Base-by-base conservation (phyloP, 1,140 invertebrate genomes). In the Physella acuta region DNA sequence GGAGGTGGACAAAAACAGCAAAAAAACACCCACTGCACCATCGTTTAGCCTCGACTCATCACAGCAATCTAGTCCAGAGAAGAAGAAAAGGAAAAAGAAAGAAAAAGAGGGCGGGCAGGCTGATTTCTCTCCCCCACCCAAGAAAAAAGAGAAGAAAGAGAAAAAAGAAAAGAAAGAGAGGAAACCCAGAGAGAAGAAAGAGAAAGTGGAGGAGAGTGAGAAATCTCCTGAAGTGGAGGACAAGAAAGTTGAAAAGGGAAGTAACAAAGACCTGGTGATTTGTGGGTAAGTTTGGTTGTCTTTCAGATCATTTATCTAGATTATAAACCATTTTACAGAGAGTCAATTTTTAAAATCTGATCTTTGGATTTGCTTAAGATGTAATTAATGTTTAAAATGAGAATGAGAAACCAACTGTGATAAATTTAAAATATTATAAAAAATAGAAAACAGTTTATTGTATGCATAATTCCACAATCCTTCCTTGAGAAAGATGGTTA, bases 241-340 rank as follows among this genome's bases (percentile, higher is more conserved):
- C 20, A 49, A 56, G 51, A 37, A 56, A 26, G 49, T 2, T 30
- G 52, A 67, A 1, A 59, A 68, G 60, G 66, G 8, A 8, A 60
- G 11, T n/a, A 49, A 61, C 34, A 68, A 68, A 16, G 74, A 75
- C 33, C 44, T 73, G 11, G 52, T 66, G 4, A 37, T 53, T 24
- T 75, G 69, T 67, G 67, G 69, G 74, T 73, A 66, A 72, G 71
- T 68, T n/a, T n/a, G n/a, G n/a, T n/a, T n/a, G n/a, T n/a, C n/a
- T n/a, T n/a, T n/a, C n/a, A n/a, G n/a, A n/a, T n/a, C n/a, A n/a
- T n/a, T n/a, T n/a, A n/a, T n/a, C n/a, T n/a, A n/a, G n/a, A n/a
- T n/a, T n/a, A n/a, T n/a, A n/a, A n/a, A n/a, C n/a, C n/a, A n/a
- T n/a, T n/a, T n/a, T n/a, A n/a, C n/a, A n/a, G n/a, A n/a, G n/a